Evolutionary conservation across 2,888 invertebrate genomes (phyloP).

Genomic region (Gasteruption jaculator): DNA sequence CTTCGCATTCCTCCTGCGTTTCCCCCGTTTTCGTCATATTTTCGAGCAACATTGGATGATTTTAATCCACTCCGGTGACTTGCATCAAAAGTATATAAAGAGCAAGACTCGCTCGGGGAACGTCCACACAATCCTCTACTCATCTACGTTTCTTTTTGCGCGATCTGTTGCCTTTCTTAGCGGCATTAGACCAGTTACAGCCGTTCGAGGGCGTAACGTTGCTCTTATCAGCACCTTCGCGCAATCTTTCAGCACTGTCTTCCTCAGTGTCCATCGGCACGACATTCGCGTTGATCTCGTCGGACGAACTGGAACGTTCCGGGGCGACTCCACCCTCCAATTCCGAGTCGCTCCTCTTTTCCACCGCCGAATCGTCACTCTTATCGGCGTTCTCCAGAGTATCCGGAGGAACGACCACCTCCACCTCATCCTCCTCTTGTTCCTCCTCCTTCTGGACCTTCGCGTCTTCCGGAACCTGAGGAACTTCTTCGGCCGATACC

Average conservation of each 20-base stretch:
- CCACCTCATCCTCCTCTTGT: too few relatives aligned
- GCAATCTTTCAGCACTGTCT: conserved; percentile 24
- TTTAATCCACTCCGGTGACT: conserved; percentile 47
- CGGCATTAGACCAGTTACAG: conserved; percentile 21
- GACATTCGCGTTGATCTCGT: conserved; percentile 37
- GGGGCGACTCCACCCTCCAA: conserved; percentile 28
- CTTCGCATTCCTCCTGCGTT: too few relatives aligned
- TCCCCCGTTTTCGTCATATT: too few relatives aligned
- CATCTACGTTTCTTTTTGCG: conserved; percentile 50
- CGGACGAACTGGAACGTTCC: conserved; percentile 38
- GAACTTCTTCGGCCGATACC: background rate
- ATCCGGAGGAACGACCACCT: background rate
- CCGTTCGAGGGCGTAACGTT: conserved; percentile 14
- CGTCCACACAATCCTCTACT: conserved; percentile 51
- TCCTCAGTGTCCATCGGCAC: conserved; percentile 32
- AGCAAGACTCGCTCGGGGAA: conserved; percentile 49
- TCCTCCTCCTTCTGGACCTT: background rate
- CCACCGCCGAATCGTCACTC: conserved; percentile 21
- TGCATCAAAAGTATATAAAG: conserved; percentile 49
- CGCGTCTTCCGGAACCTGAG: too few relatives aligned
- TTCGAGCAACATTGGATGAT: too few relatives aligned
- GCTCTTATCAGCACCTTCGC: conserved; percentile 22
- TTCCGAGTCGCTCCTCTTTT: conserved; percentile 36
- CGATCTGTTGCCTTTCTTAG: conserved; percentile 41
- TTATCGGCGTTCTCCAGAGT: background rate